Evolutionary conservation across 2,888 invertebrate species (phyloP), one percentile per base, ranked within the genome.

Genomic region (Nomada hirtipes): DNA sequence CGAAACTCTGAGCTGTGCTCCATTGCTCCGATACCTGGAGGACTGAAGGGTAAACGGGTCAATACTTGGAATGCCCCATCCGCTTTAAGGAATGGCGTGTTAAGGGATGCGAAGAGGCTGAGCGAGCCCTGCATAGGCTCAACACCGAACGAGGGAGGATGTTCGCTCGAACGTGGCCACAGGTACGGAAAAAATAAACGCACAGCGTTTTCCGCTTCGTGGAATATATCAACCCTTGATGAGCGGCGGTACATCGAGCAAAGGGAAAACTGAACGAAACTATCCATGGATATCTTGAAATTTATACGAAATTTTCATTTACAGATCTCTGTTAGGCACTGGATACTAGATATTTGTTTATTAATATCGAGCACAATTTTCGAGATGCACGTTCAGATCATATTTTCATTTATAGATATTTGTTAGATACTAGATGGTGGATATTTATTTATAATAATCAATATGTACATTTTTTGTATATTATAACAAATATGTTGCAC

Each of bases 61-160:
- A 92, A 93, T 92, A 93, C 92, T 92, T 88, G 90, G 91, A 90
- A 91, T 88, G 91, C 79, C 76, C 90, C 78, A 91, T 92, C 92
- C 81, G 82, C 93, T 93, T 93, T 93, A 93, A 93, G 90, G 89
- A 88, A 88, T 53, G 69, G 64, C 70, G 79, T 89, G 87, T 87
- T 88, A 88, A 90, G 91, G 90, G 90, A 90, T 84, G 89, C 86
- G 84, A 84, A 72, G 67, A 82, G 84, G 83, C 82, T 81, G 84
- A 74, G 79, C 77, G 71, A 83, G 82, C 69, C 82, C 76, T 85
- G 86, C 83, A 79, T 82, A 81, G 87, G 82, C 80, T 83, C 83
- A 50, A 59, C 53, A 52, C 55, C 64, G 71, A 85, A 79, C 85
- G 81, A 82, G 85, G 83, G 78, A 86, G 87, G 87, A 84, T 87